A percentile compares a stretch with the other conserved stretches of the same genome.
Evolutionary conservation across 1,140 invertebrate genomes (phyloP).

Genomic region (Apolygus lucorum): DNA sequence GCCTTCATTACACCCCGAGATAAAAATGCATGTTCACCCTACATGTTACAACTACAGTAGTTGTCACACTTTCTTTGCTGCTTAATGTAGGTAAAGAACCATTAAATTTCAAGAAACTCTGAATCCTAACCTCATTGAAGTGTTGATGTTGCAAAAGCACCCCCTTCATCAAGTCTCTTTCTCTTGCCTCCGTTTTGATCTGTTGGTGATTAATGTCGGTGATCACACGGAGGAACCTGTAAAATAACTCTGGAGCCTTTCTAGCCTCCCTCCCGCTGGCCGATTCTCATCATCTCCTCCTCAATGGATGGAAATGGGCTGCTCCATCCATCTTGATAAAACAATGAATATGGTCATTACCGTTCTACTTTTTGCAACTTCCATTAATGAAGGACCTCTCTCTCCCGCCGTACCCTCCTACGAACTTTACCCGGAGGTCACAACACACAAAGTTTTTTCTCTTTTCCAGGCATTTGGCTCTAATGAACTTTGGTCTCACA

Average conservation of each 20-base stretch:
- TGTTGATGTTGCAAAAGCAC: not conserved
- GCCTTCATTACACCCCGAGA: no score
- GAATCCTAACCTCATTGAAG: not conserved
- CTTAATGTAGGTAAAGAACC: no score
- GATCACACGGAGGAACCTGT: not conserved
- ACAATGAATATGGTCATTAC: constrained; percentile 16
- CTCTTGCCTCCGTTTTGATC: not conserved
- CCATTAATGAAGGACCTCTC: not conserved
- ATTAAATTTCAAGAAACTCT: not conserved
- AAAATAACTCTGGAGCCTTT: no score
- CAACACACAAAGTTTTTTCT: not conserved
- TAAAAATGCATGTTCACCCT: no score
- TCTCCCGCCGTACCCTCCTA: not conserved
- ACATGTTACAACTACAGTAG: no score
- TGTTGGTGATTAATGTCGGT: not conserved
- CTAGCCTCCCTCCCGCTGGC: not conserved
- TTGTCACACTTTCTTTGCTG: no score
- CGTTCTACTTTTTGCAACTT: constrained; percentile 5
- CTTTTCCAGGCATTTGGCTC: not conserved
- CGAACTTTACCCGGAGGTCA: not conserved
- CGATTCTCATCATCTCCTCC: not conserved
- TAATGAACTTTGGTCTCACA: not conserved
- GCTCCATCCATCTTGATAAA: constrained; percentile 3
- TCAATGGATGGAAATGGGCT: constrained; percentile 7
- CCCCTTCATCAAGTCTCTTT: not conserved